Evolutionary conservation across 2,113 vertebrate genomes (phyloP), one percentile per base, ranked within the genome.

Genomic region (Axis porcinus): DNA sequence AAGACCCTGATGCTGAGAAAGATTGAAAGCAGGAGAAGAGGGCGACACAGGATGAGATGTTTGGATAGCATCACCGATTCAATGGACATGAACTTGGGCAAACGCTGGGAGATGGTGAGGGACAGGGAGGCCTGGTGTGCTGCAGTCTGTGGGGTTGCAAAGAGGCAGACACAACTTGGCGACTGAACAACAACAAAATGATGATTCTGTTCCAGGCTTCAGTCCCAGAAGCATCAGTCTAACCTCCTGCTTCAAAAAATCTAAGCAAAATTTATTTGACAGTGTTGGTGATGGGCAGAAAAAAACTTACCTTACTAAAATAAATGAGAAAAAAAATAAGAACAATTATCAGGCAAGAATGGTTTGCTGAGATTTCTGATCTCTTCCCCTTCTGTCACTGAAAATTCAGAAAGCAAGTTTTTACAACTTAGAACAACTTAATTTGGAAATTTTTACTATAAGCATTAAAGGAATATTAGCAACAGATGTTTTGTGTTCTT

Each of bases 371-470:
- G 28, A 86, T 81, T 60, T 74, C 45, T 50, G 45, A 7, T 60
- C 33, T 79, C 54, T 93, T 81, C 74, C 9, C 55, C 17, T 78
- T 88, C 43, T 78, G 81, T 17, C 52, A 74, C 4, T 52, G 50
- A 92, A 94, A 94, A 54, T 45, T 96, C 9, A 91, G 47, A 95
- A 89, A 93, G 7, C 40, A 85, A 85, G 6, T 82, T 96, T 91
- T 23, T 47, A 81, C 96, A 89, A 45, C 36, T 78, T n/a, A 85
- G 25, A 50, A 21, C 28, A 45, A 57, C n/a, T 92, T 60, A 64
- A 82, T 86, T 81, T 93, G 86, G 50, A 98, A 64, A 83, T 81
- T 55, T 93, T 92, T 85, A 45, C 16, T 87, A 15, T 43, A n/a
- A 50, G 5, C 40, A 54, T 81, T n/a, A 79, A 54, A 67, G 33